Evolutionary conservation across 2,113 vertebrate genomes (phyloP), one percentile per base, ranked within the genome.

Genomic region (Rutilus rutilus): DNA sequence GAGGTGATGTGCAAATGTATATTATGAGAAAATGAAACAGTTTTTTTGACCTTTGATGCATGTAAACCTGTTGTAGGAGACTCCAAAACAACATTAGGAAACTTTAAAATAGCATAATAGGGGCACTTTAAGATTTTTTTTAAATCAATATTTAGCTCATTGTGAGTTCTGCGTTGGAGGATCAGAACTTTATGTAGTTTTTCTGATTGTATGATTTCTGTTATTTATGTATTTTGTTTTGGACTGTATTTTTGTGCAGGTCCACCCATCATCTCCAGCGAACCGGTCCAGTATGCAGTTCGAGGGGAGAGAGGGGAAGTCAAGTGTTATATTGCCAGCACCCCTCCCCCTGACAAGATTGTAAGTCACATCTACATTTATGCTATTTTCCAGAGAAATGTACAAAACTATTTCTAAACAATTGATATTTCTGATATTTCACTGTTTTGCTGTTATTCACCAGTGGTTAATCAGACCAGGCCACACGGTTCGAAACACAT

Each of bases 251-350:
- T 80, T 14, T 81, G 11, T 75, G 0, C 95, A 99, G 98, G 98
- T 67, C 97, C 98, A 1, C 98, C 98, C 69, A 98, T 99, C 88
- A 99, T 99, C 95, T 99, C 98, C 93, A 99, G 98, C 91, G 97
- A 97, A 0, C 95, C 98, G 33, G 97, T 96, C 0, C 98, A 99
- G 93, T 97, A 98, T 0, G 97, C 98, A 15, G 94, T 96, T 64
- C 96, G 97, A 0, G 98, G 98, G 5, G 97, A 99, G 93, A 96
- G 97, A 33, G 98, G 97, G 52, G 97, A 98, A 92, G 97, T 99
- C 92, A 99, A 98, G 87, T 99, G 98, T 86, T 98, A 97, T 93
- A 99, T 99, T 83, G 96, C 97, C 87, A 99, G 98, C 91, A 99
- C 97, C 0, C 98, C 98, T 0, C 97, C 97, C 0, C 98, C 98